Conservation (phyloP, 1,140 invertebrate species). For the Halyomorpha halys region DNA sequence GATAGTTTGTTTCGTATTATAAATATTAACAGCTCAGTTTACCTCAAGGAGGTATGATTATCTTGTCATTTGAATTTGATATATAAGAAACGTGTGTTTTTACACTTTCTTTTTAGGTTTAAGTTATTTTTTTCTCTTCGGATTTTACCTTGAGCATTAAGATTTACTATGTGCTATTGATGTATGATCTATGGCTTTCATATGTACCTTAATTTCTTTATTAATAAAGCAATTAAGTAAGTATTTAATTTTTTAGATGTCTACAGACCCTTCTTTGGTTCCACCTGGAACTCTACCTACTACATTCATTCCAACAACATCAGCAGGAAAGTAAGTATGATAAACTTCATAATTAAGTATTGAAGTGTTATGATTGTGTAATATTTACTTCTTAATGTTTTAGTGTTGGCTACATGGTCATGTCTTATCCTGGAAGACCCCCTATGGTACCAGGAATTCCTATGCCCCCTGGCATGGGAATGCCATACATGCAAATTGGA, state of each 20-base stretch:
- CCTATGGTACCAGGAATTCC: constrained; percentile 45
- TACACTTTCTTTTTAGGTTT: too few relatives aligned
- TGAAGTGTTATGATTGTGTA: background rate
- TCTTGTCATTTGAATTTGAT: too few relatives aligned
- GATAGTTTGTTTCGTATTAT: too few relatives aligned
- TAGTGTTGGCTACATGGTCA: constrained; percentile 34
- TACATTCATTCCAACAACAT: constrained; percentile 29
- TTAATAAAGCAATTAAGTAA: too few relatives aligned
- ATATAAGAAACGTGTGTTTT: too few relatives aligned
- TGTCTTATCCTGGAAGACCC: constrained; percentile 44
- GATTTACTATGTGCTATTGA: too few relatives aligned
- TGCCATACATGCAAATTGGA: constrained; percentile 32
- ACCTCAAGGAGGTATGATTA: too few relatives aligned
- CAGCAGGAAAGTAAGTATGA: constrained; percentile 28
- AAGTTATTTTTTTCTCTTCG: too few relatives aligned
- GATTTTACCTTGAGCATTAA: too few relatives aligned
- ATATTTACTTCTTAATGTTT: constrained; percentile 9
- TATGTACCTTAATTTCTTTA: background rate
- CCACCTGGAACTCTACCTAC: constrained; percentile 28
- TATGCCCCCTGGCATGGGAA: constrained; percentile 38
- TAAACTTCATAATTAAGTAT: background rate
- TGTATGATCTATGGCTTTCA: background rate
- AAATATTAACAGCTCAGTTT: too few relatives aligned
- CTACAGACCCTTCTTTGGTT: constrained; percentile 27
- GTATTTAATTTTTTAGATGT: constrained; percentile 24